Base-by-base conservation (phyloP, 2,888 invertebrate species). In the Sesamia inferens region DNA sequence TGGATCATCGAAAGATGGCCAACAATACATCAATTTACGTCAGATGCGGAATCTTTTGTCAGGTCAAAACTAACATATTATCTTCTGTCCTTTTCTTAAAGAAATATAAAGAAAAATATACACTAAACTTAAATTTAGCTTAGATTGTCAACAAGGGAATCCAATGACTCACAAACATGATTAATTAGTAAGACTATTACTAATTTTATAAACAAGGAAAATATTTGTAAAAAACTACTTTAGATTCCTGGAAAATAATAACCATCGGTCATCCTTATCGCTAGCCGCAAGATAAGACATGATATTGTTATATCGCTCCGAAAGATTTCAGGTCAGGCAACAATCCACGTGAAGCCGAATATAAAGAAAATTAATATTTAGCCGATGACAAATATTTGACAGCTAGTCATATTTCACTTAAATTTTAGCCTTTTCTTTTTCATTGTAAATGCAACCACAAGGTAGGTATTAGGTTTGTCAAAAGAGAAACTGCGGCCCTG, bases 251-350 rank as follows among this genome's bases (percentile, higher is more conserved):
- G 54, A 67, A 81, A 76, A 76, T 48, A 63, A 71, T 76, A 76
- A 64, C 71, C 69, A 71, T 68, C 70, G 71, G 70, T 75, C 80
- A 78, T 69, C 2, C 51, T 74, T 80, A 79, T 79, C 79, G 22
- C 13, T 54, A 44, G 44, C 58, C 51, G 31, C 51, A 61, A 65
- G 62, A 70, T 78, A 31, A 31, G 71, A 48, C 66, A 74, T 62
- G 61, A 72, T 81, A 79, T 79, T 79, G 47, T 47, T 48, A 31
- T 39, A 71, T 55, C 69, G 67, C 57, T 48, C 39, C 3, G n/a
- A 42, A 62, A 62, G 0, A 76, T 78, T 69, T 66, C 78, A 78
- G 78, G 81, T 76, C 81, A 81, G 42, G 1, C 57, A 62, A 5
- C 7, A 57, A 55, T 68, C 59, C 64, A 42, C 13, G 42, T 51